A percentile compares a stretch with the other conserved stretches of the same genome.
phyloP scores from a whole-genome alignment of 2,113 vertebrate species.

The Aegithalos caudatus region DNA sequence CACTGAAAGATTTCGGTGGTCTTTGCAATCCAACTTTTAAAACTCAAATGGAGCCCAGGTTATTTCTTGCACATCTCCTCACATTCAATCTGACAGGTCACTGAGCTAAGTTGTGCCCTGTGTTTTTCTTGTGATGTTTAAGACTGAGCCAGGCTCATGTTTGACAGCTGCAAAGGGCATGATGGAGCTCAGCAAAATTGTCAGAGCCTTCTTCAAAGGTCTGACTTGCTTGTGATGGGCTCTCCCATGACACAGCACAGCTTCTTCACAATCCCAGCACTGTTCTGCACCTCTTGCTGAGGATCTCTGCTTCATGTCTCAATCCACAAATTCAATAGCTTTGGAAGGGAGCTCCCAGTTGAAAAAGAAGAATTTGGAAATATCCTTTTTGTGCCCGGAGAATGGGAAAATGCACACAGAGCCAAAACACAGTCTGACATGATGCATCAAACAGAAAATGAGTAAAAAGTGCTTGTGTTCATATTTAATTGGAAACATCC shows the following conservation, averaged over 20 bases:
- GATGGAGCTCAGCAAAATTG: background rate
- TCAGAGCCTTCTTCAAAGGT: background rate
- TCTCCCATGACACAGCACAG: rapidly evolving
- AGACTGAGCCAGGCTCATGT: background rate
- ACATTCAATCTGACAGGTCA: background rate
- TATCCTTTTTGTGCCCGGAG: background rate
- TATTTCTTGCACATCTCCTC: background rate
- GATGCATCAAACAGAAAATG: background rate
- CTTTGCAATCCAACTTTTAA: background rate
- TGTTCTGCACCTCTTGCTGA: background rate
- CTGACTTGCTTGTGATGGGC: background rate
- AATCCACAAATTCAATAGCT: background rate
- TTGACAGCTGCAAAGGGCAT: background rate
- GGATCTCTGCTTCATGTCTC: background rate
- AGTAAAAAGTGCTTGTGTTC: background rate
- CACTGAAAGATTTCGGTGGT: background rate
- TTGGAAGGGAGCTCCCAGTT: constrained; percentile 1
- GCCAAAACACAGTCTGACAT: background rate
- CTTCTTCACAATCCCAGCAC: background rate
- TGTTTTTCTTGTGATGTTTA: background rate
- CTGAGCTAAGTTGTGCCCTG: background rate
- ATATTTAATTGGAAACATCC: background rate
- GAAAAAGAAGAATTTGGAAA: constrained; percentile 26
- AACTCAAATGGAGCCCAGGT: background rate
- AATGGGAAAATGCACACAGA: background rate